phyloP scores from a whole-genome alignment of 1,140 invertebrate species.

The Drosophila insularis region DNA sequence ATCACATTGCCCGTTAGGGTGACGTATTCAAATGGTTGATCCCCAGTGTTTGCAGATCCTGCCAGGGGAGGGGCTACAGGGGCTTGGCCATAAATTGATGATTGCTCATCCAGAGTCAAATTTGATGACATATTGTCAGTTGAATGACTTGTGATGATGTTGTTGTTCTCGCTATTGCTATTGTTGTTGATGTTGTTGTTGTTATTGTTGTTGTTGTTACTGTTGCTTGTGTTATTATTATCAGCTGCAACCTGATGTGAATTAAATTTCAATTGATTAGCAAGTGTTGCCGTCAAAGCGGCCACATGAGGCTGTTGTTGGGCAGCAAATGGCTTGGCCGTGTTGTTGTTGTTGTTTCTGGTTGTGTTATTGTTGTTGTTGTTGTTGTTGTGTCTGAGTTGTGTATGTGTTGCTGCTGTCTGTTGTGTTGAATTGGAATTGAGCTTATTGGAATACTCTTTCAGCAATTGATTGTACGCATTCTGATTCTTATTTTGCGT shows the following conservation, averaged over 20 bases:
- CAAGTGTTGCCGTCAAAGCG: constrained; percentile 70
- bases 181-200: constrained; percentile 28
- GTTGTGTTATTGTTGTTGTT: constrained; percentile 36
- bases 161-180: constrained; percentile 36
- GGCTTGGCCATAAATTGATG: constrained; percentile 60
- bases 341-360: constrained; percentile 59
- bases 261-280: constrained; percentile 82
- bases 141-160: constrained; percentile 23
- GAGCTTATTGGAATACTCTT: constrained; percentile 79
- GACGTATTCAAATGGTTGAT: constrained; percentile 78
- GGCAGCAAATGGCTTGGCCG: constrained; percentile 51
- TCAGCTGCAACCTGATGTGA: constrained; percentile 67
- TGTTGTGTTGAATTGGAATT: constrained; percentile 28
- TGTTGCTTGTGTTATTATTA: constrained; percentile 45
- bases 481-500: constrained; percentile 72
- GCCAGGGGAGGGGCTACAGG: constrained; percentile 2
- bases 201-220: constrained; percentile 34
- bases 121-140: constrained; percentile 57
- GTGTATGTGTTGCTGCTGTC: constrained; percentile 35
- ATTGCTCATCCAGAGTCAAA: constrained; percentile 66
- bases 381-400: constrained; percentile 31
- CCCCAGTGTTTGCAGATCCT: constrained; percentile 16
- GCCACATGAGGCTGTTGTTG: constrained; percentile 67
- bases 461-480: constrained; percentile 77
- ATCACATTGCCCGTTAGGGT: constrained; percentile 81